These are phyloP conservation scores for Ochropleura leucogaster DNA, from an alignment of 2,888 invertebrate species.

Conservation along the genomic window DNA sequence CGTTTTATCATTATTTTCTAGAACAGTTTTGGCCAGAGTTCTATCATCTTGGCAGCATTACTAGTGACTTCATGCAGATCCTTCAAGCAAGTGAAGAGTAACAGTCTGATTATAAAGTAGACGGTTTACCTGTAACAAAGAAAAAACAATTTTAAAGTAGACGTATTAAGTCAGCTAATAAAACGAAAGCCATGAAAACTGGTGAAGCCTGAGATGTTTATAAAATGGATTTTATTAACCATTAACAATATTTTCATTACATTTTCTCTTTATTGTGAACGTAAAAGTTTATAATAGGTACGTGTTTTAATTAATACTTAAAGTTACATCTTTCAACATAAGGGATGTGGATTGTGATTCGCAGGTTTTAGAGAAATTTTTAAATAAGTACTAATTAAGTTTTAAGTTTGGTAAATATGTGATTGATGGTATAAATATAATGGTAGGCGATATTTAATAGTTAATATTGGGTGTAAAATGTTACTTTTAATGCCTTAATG, in stretches of 20 bases:
- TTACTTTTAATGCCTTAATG: too few relatives aligned
- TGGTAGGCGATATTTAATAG: neutral
- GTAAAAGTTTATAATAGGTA: constrained; percentile 45
- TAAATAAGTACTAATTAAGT: neutral
- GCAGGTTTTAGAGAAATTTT: too few relatives aligned
- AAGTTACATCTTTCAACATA: constrained; percentile 25
- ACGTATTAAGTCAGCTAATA: constrained; percentile 25
- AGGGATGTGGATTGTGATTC: neutral
- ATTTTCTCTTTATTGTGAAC: constrained; percentile 36
- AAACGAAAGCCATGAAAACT: constrained; percentile 41
- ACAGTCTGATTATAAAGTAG: too few relatives aligned
- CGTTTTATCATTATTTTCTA: neutral
- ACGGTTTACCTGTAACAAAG: constrained; percentile 51
- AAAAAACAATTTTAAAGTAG: constrained; percentile 8
- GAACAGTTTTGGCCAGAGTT: too few relatives aligned
- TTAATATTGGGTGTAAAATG: too few relatives aligned
- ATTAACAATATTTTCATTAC: constrained; percentile 54
- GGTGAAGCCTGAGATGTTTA: constrained; percentile 45
- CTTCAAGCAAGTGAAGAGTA: neutral
- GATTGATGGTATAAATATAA: neutral
- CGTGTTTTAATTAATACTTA: constrained; percentile 49
- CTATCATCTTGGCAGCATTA: neutral
- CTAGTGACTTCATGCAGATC: neutral
- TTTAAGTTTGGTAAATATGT: neutral
- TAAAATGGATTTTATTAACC: constrained; percentile 49